A percentile compares a stretch with the other conserved stretches of the same genome.
phyloP scores from a whole-genome alignment of 2,797 vertebrate species.

The Selene dorsalis region DNA sequence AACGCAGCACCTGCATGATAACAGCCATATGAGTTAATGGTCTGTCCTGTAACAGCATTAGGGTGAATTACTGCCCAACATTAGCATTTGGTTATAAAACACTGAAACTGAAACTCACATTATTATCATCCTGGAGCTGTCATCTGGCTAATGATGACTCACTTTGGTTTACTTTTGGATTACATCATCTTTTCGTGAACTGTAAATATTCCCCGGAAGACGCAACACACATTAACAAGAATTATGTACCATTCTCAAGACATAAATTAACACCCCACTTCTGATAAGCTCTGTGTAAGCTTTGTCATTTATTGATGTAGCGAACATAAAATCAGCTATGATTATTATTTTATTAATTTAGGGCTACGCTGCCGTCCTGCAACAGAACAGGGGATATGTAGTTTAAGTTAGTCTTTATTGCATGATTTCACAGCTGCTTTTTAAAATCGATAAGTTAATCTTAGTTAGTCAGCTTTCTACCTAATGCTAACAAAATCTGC shows the following conservation, averaged over 20 bases:
- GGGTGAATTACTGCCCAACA: neutral
- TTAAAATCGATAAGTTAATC: too few relatives aligned
- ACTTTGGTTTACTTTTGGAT: neutral
- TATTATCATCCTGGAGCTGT: neutral
- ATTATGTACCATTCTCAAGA: neutral
- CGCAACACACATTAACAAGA: neutral
- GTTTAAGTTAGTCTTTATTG: too few relatives aligned
- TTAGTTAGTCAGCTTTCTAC: too few relatives aligned
- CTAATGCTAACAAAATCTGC: too few relatives aligned
- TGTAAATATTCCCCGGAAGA: neutral
- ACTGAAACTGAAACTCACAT: neutral
- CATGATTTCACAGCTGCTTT: too few relatives aligned
- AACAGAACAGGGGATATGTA: neutral
- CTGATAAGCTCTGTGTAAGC: too few relatives aligned
- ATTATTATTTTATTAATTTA: too few relatives aligned
- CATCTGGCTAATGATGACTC: neutral
- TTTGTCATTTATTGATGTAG: too few relatives aligned
- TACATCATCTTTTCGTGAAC: neutral
- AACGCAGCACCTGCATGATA: conserved; percentile 21
- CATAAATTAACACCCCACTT: neutral
- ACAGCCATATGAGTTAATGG: conserved; percentile 24
- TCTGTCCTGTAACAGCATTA: conserved; percentile 7
- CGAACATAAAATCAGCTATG: too few relatives aligned
- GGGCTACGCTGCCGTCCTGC: neutral
- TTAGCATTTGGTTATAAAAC: conserved; percentile 6